Evolutionary conservation across 2,113 vertebrate species (phyloP).

Genomic region (Pterocles burchelli): DNA sequence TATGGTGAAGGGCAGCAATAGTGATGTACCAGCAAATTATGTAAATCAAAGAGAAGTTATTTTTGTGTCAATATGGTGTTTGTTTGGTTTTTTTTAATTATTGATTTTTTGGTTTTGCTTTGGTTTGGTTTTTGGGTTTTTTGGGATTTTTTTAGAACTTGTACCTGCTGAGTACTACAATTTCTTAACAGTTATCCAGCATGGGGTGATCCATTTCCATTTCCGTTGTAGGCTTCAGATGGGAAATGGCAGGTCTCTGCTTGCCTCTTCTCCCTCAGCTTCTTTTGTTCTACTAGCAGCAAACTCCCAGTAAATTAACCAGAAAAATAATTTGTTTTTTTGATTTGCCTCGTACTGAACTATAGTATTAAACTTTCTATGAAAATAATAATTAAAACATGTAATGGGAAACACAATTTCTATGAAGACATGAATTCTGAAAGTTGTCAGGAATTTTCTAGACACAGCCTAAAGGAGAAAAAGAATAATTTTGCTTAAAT

Average conservation of each 20-base stretch:
- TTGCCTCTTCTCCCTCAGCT: neutral
- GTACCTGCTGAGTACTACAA: neutral
- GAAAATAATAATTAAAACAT: neutral
- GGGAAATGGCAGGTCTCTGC: neutral
- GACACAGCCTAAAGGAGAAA: neutral
- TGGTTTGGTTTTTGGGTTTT: neutral
- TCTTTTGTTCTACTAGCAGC: neutral
- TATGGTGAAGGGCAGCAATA: neutral
- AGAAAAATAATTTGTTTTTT: neutral
- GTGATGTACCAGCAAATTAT: neutral
- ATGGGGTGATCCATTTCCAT: neutral
- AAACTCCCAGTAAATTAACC: neutral
- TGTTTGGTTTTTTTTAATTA: neutral
- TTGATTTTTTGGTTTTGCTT: fast-evolving
- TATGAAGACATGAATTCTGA: neutral
- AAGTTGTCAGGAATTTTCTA: neutral
- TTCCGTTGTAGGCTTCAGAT: neutral
- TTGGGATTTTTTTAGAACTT: neutral
- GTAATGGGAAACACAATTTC: neutral
- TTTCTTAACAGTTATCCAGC: neutral
- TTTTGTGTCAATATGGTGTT: neutral
- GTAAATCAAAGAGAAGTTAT: neutral
- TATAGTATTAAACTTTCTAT: neutral
- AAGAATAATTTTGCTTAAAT: neutral
- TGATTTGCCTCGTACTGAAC: neutral